Conservation (phyloP, 2,888 invertebrate genomes). For the Subacronicta megacephala region DNA sequence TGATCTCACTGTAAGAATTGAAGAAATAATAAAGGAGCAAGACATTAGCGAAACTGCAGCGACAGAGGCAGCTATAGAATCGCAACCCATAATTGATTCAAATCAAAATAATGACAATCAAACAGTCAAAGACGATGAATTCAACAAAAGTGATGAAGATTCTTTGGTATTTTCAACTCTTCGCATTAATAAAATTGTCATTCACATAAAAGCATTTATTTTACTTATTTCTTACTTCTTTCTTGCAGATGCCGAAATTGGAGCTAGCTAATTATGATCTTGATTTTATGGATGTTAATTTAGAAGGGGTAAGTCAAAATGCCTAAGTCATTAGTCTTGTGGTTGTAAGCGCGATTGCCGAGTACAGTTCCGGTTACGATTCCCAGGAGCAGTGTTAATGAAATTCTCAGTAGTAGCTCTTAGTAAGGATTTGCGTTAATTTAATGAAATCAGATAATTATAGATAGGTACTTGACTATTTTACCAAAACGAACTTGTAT, state of each 20-base stretch:
- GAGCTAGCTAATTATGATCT: slow-evolving; percentile 68
- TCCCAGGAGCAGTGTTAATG: too few relatives aligned
- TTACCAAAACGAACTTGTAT: too few relatives aligned
- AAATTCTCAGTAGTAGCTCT: too few relatives aligned
- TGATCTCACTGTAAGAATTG: slow-evolving; percentile 58
- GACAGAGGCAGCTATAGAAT: slow-evolving; percentile 10
- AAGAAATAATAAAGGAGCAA: slow-evolving; percentile 34
- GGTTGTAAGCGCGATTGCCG: too few relatives aligned
- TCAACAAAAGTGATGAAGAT: slow-evolving; percentile 43
- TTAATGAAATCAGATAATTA: too few relatives aligned
- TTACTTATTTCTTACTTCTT: slow-evolving; percentile 4
- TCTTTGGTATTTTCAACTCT: slow-evolving; percentile 33
- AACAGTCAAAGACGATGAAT: slow-evolving; percentile 10
- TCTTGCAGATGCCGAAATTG: slow-evolving; percentile 76
- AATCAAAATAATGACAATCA: slow-evolving; percentile 19
- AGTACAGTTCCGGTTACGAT: too few relatives aligned
- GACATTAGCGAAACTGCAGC: slow-evolving; percentile 20
- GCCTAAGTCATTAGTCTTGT: neutral
- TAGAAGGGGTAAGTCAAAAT: slow-evolving; percentile 70
- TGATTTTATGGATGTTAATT: slow-evolving; percentile 68
- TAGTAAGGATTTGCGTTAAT: too few relatives aligned
- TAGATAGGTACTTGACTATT: too few relatives aligned
- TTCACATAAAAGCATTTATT: neutral
- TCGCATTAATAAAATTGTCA: neutral
- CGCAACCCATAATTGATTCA: slow-evolving; percentile 3